phyloP scores from a whole-genome alignment of 1,140 invertebrate species.

The Zaprionus camerounensis region DNA sequence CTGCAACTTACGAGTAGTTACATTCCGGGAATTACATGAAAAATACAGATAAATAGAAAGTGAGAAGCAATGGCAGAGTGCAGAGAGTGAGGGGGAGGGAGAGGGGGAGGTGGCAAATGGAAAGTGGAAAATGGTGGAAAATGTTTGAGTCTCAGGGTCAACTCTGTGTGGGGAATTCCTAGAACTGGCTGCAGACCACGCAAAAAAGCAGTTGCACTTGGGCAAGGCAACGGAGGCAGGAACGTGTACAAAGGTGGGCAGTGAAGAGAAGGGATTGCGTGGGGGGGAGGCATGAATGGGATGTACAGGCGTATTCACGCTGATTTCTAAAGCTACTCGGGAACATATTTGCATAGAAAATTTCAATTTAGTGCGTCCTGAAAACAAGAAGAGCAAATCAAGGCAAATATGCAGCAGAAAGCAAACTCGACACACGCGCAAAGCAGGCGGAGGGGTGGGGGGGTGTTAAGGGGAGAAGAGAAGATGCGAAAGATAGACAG shows the following conservation, averaged over 20 bases:
- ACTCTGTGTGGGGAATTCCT: neutral
- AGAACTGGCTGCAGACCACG: neutral
- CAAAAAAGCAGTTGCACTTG: neutral
- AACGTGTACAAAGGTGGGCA: neutral
- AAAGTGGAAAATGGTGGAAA: neutral
- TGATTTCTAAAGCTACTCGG: slow-evolving; percentile 1
- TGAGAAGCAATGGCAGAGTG: neutral
- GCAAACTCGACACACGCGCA: neutral
- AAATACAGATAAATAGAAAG: neutral
- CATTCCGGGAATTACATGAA: neutral
- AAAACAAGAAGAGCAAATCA: slow-evolving; percentile 22
- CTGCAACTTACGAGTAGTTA: neutral
- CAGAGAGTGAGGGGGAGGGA: neutral
- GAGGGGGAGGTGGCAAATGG: neutral
- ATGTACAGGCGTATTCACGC: neutral
- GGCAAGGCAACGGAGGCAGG: too few relatives aligned
- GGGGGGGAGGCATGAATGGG: neutral
- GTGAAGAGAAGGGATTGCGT: neutral
- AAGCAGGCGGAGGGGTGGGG: neutral
- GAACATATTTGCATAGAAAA: slow-evolving; percentile 17
- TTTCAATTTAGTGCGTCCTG: slow-evolving; percentile 21
- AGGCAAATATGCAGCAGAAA: slow-evolving; percentile 21
- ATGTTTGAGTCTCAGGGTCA: neutral
- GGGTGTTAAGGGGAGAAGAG: neutral
- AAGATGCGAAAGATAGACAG: neutral